Percentiles rank a stretch among this genome's conserved stretches.
Evolutionary conservation across 1,140 invertebrate species (phyloP).

Genomic region (Dolichoris vasculosae): DNA sequence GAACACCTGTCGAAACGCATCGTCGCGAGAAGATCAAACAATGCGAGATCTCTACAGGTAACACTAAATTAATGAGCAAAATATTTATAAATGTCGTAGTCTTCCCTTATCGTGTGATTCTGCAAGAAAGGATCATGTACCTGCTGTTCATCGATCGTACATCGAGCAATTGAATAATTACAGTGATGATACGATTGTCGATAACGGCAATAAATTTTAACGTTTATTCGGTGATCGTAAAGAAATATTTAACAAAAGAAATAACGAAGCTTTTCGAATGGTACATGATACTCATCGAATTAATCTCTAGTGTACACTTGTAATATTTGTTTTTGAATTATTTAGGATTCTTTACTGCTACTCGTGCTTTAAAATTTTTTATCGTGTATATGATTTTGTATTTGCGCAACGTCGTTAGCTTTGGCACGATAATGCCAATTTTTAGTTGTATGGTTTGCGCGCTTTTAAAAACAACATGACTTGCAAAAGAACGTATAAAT

Average conservation of each 20-base stretch:
- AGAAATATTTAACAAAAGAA: slow-evolving; percentile 21
- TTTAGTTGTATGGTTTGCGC: slow-evolving; percentile 14
- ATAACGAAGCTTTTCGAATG: background rate
- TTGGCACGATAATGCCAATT: slow-evolving; percentile 16
- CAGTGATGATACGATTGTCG: background rate
- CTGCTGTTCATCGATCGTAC: background rate
- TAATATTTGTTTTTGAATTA: slow-evolving; percentile 44
- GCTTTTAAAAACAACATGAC: background rate
- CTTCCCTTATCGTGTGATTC: slow-evolving; percentile 44
- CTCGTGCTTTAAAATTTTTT: slow-evolving; percentile 8
- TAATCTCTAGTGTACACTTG: slow-evolving; percentile 46
- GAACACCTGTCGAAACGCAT: slow-evolving; percentile 70
- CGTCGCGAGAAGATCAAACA: slow-evolving; percentile 71
- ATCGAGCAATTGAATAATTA: slow-evolving; percentile 1
- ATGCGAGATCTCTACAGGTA: slow-evolving; percentile 74
- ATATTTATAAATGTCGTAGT: slow-evolving; percentile 54
- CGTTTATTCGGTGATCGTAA: background rate
- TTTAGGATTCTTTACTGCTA: slow-evolving; percentile 31
- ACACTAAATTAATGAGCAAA: slow-evolving; percentile 62
- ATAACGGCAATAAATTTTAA: slow-evolving; percentile 21
- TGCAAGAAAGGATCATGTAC: slow-evolving; percentile 56
- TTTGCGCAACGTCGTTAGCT: slow-evolving; percentile 4
- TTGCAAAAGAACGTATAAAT: background rate
- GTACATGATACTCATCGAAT: slow-evolving; percentile 57
- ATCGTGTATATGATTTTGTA: background rate